These are phyloP conservation scores for Xestia ashworthii DNA, from an alignment of 2,888 invertebrate genomes.

Conservation along the genomic window DNA sequence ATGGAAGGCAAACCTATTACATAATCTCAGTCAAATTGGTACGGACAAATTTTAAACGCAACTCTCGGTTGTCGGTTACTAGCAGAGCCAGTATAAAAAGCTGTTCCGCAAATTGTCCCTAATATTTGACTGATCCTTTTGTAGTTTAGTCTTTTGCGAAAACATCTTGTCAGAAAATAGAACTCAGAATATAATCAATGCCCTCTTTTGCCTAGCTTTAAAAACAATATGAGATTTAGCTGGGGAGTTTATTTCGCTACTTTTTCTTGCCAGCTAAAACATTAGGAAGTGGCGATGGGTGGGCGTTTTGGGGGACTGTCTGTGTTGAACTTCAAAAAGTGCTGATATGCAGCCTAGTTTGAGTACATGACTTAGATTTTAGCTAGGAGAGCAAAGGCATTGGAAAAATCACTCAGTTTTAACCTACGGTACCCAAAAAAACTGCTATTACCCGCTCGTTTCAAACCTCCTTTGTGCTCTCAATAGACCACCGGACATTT, in stretches of 20 bases:
- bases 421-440: conserved; percentile 59
- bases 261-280: not conserved
- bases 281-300: not conserved
- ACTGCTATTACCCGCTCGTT: conserved; percentile 41
- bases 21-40: not conserved
- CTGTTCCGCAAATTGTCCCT: not conserved
- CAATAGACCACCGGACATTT: conserved; percentile 83
- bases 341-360: not conserved
- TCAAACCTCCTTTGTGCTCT: conserved; percentile 74
- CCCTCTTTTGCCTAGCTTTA: not conserved
- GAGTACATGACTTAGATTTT: not conserved
- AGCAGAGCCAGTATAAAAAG: not conserved
- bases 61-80: not conserved
- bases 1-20: not conserved
- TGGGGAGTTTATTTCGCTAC: not conserved
- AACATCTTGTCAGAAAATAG: not conserved
- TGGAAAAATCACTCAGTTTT: not conserved
- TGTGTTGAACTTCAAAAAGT: not conserved
- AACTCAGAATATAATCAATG: not conserved
- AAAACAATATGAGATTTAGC: not conserved
- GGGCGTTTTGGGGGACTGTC: not conserved
- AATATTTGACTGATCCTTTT: not conserved
- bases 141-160: not conserved
- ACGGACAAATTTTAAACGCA: not conserved
- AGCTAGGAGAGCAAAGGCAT: not conserved